Evolutionary conservation across 2,888 invertebrate genomes (phyloP), one percentile per base, ranked within the genome.

Genomic region (Thereva nobilitata): DNA sequence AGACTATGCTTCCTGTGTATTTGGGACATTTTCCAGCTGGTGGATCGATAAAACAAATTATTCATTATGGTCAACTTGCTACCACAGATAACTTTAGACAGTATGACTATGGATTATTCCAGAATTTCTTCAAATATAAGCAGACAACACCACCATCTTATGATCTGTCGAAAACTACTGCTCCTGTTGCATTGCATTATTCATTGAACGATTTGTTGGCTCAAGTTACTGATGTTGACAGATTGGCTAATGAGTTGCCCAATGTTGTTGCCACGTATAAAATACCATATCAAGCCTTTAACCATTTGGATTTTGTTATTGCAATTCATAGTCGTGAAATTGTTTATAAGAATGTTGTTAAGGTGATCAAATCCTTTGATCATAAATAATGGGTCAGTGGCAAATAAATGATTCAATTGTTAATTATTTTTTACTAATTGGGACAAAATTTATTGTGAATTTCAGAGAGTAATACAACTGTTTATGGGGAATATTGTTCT

Each of bases 141-240:
- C 76, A 78, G 49, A 73, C 76, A 52, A 75, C 74, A 0, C 86
- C 87, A 45, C 86, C 86, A 1, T 76, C 80, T 8, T 87, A 86
- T 71, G 81, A 85, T 72, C 74, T 86, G n/a, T 77, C 78, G 10
- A 82, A 81, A 47, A 79, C 86, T 6, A 84, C 79, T 68, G 81
- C 83, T 12, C 86, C 86, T 1, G 82, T 86, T 40, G 83, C 84
- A 3, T 75, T 89, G 7, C 85, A 85, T 73, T 86, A 84, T 72
- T 84, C 84, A 5, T 78, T 80, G 4, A 85, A 86, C 10, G 92
- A 92, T 76, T 86, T 87, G 85, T 76, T 91, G 34, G 85, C 89
- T 1, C 80, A 83, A 59, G 82, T 84, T 4, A 76, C 77, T 71
- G 88, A 89, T 67, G 86, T 88, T 0, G 76, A 84, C 45, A 77